Percentiles rank a stretch among this genome's conserved stretches.
Conservation (phyloP, 2,797 vertebrate species). For the Sciaenops ocellatus region DNA sequence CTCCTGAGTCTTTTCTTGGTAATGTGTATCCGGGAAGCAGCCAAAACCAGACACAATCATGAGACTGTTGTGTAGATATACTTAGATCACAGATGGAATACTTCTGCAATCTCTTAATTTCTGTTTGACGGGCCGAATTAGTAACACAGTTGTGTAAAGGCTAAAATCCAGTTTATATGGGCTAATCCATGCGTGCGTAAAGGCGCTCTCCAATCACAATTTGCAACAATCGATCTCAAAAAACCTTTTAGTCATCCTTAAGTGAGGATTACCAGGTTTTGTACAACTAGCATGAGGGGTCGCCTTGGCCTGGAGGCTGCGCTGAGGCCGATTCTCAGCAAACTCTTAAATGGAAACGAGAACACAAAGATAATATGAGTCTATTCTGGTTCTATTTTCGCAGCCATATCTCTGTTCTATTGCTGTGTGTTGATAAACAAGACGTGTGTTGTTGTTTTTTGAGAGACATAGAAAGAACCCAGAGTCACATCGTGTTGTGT, state of each 20-base stretch:
- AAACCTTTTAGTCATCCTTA: neutral
- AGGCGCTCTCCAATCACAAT: neutral
- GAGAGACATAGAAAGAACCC: constrained; percentile 13
- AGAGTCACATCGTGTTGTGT: constrained; percentile 7
- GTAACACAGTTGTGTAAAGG: neutral
- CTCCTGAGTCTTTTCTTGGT: constrained; percentile 37
- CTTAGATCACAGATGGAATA: constrained; percentile 34
- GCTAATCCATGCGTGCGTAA: constrained; percentile 17
- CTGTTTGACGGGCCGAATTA: neutral
- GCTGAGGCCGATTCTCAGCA: neutral
- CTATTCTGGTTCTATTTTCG: constrained; percentile 40
- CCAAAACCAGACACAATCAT: constrained; percentile 46
- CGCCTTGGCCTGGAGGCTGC: neutral
- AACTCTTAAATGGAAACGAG: constrained; percentile 4
- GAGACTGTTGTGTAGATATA: constrained; percentile 21
- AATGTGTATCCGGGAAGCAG: constrained; percentile 52
- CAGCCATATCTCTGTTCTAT: constrained; percentile 41
- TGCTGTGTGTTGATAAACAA: constrained; percentile 52
- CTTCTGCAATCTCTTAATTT: neutral
- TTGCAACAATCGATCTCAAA: neutral
- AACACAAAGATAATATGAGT: constrained; percentile 23
- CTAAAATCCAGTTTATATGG: too few species aligned
- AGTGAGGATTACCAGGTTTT: neutral
- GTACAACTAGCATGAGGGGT: neutral
- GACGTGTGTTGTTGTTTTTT: neutral